Conservation (phyloP, 2,797 vertebrate species). For the Hemibagrus guttatus region DNA sequence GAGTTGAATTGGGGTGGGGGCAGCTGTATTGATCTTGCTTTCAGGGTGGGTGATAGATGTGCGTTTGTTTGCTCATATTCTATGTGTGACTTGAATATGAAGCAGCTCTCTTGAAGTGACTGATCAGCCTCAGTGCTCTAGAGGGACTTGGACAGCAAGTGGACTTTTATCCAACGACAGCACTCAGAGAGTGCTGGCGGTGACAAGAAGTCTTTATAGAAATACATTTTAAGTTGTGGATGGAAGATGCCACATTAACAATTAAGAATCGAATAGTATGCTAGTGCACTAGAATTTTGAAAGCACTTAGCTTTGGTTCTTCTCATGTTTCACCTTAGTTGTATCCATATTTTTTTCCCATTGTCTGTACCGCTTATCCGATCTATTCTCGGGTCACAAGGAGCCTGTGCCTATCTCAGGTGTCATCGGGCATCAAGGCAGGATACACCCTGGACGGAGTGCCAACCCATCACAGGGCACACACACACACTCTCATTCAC, state of each 20-base stretch:
- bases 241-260: background rate
- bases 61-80: conserved; percentile 78
- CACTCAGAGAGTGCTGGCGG: background rate
- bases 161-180: conserved; percentile 17
- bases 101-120: conserved; percentile 62
- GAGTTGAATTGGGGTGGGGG: conserved; percentile 70
- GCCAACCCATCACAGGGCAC: no score
- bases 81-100: conserved; percentile 76
- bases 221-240: background rate
- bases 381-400: no score
- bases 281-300: background rate
- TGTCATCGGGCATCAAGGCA: no score
- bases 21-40: conserved; percentile 73
- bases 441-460: no score
- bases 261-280: background rate
- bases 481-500: no score
- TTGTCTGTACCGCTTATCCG: no score
- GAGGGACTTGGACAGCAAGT: conserved; percentile 21
- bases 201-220: background rate
- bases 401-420: no score
- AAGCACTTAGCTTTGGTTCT: background rate
- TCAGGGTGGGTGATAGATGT: conserved; percentile 78
- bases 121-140: conserved; percentile 28
- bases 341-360: no score
- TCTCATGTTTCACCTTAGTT: background rate